Evolutionary conservation across 2,113 vertebrate genomes (phyloP).

Genomic region (Channa argus): DNA sequence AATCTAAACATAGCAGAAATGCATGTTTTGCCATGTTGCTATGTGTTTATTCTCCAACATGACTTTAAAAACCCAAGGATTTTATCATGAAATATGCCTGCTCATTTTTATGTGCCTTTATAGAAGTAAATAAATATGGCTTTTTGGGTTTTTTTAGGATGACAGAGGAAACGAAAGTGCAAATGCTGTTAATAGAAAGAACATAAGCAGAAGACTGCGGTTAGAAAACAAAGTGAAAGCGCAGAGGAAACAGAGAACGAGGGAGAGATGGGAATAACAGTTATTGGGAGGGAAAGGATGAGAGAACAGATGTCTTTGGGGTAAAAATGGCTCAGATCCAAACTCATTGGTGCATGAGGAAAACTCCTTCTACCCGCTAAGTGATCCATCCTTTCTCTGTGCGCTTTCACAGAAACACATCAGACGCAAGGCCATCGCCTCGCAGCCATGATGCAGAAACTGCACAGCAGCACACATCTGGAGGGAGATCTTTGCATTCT

Average conservation of each 20-base stretch:
- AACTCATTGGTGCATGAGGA: constrained; percentile 47
- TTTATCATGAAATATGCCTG: too few species aligned
- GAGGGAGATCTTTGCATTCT: background rate
- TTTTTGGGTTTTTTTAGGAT: too few species aligned
- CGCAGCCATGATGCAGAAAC: background rate
- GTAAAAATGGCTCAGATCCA: constrained; percentile 34
- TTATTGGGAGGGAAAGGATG: background rate
- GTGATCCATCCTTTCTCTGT: constrained; percentile 39
- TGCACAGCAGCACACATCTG: constrained; percentile 26
- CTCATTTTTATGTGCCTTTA: too few species aligned
- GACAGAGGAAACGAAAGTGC: too few species aligned
- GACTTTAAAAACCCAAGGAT: too few species aligned
- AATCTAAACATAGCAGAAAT: background rate
- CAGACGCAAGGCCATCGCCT: background rate
- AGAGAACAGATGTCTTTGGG: constrained; percentile 22
- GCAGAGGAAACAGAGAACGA: too few species aligned
- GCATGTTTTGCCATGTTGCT: background rate
- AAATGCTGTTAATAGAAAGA: too few species aligned
- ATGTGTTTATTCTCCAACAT: too few species aligned
- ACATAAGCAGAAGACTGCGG: too few species aligned
- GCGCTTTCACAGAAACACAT: constrained; percentile 19
- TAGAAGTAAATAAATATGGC: too few species aligned
- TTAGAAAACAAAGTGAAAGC: too few species aligned
- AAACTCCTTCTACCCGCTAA: constrained; percentile 29
- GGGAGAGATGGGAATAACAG: too few species aligned